Base-by-base conservation (phyloP, 2,797 vertebrate genomes). In the Sardinella longiceps region DNA sequence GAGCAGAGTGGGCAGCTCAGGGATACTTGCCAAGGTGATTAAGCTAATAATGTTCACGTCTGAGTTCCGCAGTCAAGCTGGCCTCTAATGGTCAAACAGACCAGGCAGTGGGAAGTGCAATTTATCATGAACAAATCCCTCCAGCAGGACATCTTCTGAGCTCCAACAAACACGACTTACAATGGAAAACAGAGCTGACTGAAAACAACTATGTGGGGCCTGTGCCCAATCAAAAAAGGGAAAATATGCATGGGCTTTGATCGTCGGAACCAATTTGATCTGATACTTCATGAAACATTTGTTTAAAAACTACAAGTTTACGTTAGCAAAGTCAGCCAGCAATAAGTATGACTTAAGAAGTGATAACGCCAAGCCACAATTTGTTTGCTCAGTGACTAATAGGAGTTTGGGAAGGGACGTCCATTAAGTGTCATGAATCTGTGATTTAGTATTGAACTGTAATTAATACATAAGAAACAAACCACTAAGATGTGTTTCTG, bases 41-140 rank as follows among this genome's bases (percentile, higher is more conserved):
- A 87, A 37, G 53, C 83, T 83, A 84, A 83, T 86, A 80, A 84
- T 77, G 81, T 60, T 83, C 66, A 85, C 70, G 51, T 85, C 51
- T 85, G 84, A 86, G 86, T 86, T 85, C 82, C 6, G 70, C 74
- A 88, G 80, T 88, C 80, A 81, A 81, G 84, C 85, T 85, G 82
- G 85, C 82, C 84, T 18, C 53, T 84, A 87, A 86, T 83, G 39
- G 28, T 77, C 74, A 70, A 85, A 81, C 85, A 84, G 83, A 82
- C 77, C 80, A 51, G 74, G 82, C 56, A 33, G 80, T 70, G 70
- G 80, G 46, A 86, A 86, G 58, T 53, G 48, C 18, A 30, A 70
- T 85, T 89, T 86, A 56, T 74, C 58, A 85, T 77, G 39, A 46
- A 87, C 46, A 51, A 63, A 85, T 84, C 53, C 74, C 33, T 87